Percentiles rank a stretch among this genome's conserved stretches.
Evolutionary conservation across 1,140 invertebrate genomes (phyloP).

Genomic region (Neomicropteryx cornuta): DNA sequence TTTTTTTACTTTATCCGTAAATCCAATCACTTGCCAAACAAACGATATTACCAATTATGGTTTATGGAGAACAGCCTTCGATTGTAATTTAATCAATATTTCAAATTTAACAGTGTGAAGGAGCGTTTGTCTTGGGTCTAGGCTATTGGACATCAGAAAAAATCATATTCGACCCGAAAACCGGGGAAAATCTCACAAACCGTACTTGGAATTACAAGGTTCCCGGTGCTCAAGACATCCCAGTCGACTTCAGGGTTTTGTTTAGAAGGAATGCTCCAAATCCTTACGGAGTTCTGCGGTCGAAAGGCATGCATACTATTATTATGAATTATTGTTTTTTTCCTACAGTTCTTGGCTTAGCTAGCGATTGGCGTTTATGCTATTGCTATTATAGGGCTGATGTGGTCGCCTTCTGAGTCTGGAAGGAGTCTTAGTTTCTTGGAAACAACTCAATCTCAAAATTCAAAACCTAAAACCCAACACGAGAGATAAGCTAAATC

Average conservation of each 20-base stretch:
- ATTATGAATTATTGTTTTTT: no score
- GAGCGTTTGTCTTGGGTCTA: conserved; percentile 69
- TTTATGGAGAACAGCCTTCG: no score
- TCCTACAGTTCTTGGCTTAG: no score
- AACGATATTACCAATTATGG: no score
- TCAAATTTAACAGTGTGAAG: conserved; percentile 50
- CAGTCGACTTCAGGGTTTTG: conserved; percentile 61
- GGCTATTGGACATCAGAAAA: conserved; percentile 63
- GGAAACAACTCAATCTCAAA: conserved; percentile 1
- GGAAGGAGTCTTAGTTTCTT: no score
- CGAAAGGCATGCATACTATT: no score
- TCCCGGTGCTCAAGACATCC: conserved; percentile 65
- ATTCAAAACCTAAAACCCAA: background rate
- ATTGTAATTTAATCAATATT: no score
- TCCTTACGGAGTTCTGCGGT: conserved; percentile 52
- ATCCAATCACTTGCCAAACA: no score
- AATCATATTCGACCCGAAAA: conserved; percentile 45
- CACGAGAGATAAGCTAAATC: background rate
- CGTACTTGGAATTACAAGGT: conserved; percentile 72
- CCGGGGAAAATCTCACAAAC: conserved; percentile 51
- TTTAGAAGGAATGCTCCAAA: conserved; percentile 57
- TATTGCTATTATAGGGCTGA: no score
- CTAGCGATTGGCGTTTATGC: no score
- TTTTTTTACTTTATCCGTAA: no score
- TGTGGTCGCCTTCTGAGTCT: no score